Conservation (phyloP, 2,888 invertebrate genomes). For the Apotomis capreana region DNA sequence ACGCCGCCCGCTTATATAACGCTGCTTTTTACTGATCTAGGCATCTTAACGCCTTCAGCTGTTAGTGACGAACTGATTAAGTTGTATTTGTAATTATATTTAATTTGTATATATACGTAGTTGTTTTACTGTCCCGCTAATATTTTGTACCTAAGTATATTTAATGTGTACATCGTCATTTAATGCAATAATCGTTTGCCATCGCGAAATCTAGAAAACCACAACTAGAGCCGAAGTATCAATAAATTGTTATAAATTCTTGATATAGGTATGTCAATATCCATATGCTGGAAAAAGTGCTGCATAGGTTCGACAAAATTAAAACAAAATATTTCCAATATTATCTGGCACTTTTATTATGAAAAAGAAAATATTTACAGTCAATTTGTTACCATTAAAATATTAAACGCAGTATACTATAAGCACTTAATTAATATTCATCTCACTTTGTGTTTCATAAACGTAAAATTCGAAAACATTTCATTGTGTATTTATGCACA, state of each 20-base stretch:
- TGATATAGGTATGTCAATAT: no score
- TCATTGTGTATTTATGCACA: conserved; percentile 53
- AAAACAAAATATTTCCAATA: conserved; percentile 49
- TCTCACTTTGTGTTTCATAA: conserved; percentile 60
- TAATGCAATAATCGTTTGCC: no score
- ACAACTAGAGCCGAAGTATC: no score
- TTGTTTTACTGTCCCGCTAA: neutral
- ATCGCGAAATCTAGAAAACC: no score
- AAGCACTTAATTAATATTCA: conserved; percentile 46
- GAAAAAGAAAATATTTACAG: conserved; percentile 69
- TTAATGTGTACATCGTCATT: no score
- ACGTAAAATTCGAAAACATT: conserved; percentile 40
- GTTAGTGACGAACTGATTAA: conserved; percentile 99
- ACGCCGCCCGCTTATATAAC: conserved; percentile 97
- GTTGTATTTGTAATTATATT: conserved; percentile 90
- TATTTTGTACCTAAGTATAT: neutral
- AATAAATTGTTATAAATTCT: no score
- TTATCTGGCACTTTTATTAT: conserved; percentile 78
- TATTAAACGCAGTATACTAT: conserved; percentile 56
- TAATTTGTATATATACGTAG: conserved; percentile 32
- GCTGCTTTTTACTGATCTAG: conserved; percentile 96
- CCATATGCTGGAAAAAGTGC: no score
- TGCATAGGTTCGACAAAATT: neutral
- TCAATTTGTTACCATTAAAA: conserved; percentile 49
- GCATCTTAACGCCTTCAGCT: conserved; percentile 97